A percentile compares a stretch with the other conserved stretches of the same genome.
Evolutionary conservation across 2,113 vertebrate species (phyloP).

Genomic region (Bubo blakistoni): DNA sequence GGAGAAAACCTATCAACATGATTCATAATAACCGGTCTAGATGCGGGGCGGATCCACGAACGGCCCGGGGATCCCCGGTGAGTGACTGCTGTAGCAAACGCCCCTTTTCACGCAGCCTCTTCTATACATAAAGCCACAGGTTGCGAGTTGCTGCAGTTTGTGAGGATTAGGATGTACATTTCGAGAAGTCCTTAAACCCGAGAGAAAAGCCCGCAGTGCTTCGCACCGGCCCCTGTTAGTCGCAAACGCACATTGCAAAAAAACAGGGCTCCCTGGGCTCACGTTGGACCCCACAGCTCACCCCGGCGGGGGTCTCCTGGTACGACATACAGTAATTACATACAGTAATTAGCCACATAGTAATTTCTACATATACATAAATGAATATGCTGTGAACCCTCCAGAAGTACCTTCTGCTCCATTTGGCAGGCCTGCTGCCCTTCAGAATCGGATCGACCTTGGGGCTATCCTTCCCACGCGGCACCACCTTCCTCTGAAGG

Average conservation of each 20-base stretch:
- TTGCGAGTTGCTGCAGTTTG: background rate
- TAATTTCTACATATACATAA: too few species aligned
- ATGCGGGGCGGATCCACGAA: too few species aligned
- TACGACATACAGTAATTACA: too few species aligned
- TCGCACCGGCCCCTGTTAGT: background rate
- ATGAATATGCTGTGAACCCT: background rate
- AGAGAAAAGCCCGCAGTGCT: background rate
- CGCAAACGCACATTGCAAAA: background rate
- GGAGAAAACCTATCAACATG: background rate
- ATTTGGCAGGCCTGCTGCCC: background rate
- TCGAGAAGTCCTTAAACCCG: background rate
- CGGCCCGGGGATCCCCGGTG: background rate
- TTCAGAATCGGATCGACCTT: background rate
- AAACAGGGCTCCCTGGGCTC: background rate
- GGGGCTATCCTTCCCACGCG: background rate
- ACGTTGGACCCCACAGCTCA: too few species aligned
- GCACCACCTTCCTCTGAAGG: background rate
- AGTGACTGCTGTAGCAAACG: background rate
- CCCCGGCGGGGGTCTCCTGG: too few species aligned
- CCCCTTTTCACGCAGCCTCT: background rate
- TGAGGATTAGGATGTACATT: background rate
- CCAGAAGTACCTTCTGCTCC: background rate
- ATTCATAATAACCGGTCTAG: background rate
- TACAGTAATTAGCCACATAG: too few species aligned
- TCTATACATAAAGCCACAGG: background rate